Percentiles rank a stretch among this genome's conserved stretches.
Evolutionary conservation across 2,113 vertebrate genomes (phyloP).

Genomic region (Lepidothrix coronata): DNA sequence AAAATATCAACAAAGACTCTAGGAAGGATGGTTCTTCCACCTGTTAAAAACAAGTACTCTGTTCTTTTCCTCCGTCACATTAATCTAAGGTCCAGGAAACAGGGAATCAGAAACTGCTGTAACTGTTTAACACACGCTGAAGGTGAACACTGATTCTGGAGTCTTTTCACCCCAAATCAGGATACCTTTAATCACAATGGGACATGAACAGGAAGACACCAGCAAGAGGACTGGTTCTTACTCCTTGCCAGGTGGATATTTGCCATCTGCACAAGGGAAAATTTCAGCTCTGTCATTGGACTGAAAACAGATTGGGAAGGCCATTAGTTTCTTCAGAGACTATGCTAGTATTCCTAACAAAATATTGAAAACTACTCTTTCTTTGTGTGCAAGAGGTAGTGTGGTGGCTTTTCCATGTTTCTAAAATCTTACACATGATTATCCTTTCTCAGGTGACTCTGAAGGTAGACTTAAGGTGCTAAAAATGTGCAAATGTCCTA

Average conservation of each 20-base stretch:
- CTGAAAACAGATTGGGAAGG: neutral
- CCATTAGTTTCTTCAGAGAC: neutral
- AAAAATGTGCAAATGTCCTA: neutral
- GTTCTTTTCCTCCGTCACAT: neutral
- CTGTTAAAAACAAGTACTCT: neutral
- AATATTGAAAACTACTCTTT: neutral
- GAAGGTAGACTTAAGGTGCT: neutral
- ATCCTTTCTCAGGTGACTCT: neutral
- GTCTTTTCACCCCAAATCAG: neutral
- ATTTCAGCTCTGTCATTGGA: neutral
- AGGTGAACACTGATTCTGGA: neutral
- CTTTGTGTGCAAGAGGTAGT: neutral
- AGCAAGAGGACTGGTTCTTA: neutral
- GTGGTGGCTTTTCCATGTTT: neutral
- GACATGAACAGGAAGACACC: neutral
- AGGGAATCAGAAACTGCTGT: neutral
- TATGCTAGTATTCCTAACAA: neutral
- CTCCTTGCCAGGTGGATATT: neutral
- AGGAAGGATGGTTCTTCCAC: neutral
- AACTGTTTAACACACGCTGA: neutral
- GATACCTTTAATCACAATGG: neutral
- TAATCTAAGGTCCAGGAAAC: neutral
- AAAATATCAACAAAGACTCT: neutral
- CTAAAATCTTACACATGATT: neutral
- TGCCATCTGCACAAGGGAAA: neutral